Evolutionary conservation across 2,113 vertebrate genomes (phyloP), one percentile per base, ranked within the genome.

Genomic region (Aythya baeri): DNA sequence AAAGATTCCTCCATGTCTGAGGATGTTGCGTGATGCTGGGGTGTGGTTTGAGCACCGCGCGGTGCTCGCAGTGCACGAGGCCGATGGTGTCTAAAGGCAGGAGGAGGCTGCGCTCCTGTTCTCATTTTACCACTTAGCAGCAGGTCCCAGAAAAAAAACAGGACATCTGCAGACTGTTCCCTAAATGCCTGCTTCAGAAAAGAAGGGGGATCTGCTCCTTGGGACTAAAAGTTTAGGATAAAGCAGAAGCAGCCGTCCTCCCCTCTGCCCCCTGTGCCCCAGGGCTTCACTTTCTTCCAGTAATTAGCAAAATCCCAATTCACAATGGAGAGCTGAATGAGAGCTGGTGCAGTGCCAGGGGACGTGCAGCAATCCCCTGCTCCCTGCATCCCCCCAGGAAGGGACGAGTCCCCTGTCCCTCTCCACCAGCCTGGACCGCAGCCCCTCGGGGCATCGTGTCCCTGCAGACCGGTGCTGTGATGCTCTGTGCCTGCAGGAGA

Each of bases 231-330:
- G 63, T 38, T 63, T 61, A 31, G n/a, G 59, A 46, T 73, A 88
- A 49, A 31, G 59, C 49, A 83, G 81, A 38, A 79, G 55, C 10
- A 74, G 61, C 81, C 82, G 55, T 25, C 22, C 23, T 25, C 23
- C 50, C 23, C 52, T 27, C 26, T 27, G 26, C 8, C 13, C 29
- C 36, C 17, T 55, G 44, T 72, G 78, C 76, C 75, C 82, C 27
- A 57, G 36, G 84, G 68, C 75, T 94, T 89, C 59, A 26, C 43
- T 89, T 83, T 80, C 75, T 83, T 74, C 44, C 62, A 80, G 67
- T 77, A 94, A 96, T 95, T 88, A 93, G 71, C 63, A 89, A 95
- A 94, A 89, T 63, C 89, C 79, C 89, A 96, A 81, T 91, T 87
- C 93, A 83, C 91, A 77, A 43, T 50, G 82, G 50, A 13, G 70